A percentile compares a stretch with the other conserved stretches of the same genome.
Evolutionary conservation across 2,888 invertebrate species (phyloP).

Genomic region (Xestia sexstrigata): DNA sequence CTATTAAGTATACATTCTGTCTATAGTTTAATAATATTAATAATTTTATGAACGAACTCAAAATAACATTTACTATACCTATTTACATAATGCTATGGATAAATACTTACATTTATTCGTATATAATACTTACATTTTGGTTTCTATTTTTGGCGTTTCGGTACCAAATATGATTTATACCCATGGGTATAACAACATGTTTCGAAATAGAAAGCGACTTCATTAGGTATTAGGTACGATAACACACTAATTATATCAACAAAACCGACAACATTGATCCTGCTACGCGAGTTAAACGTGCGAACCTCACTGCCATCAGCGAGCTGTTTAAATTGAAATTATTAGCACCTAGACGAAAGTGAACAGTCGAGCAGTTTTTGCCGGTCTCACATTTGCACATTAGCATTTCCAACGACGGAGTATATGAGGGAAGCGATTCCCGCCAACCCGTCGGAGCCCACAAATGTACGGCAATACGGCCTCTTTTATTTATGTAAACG

Average conservation of each 20-base stretch:
- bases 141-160: neutral
- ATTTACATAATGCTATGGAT: neutral
- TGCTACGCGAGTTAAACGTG: conserved; percentile 59
- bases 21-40: neutral
- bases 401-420: conserved; percentile 76
- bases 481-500: conserved; percentile 84
- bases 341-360: conserved; percentile 78
- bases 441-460: conserved; percentile 65
- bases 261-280: conserved; percentile 68
- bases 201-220: neutral
- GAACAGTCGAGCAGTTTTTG: conserved; percentile 79
- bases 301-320: conserved; percentile 60
- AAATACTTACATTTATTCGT: neutral
- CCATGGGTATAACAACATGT: neutral
- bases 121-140: neutral
- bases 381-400: conserved; percentile 79
- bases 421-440: conserved; percentile 62
- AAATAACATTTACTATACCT: neutral
- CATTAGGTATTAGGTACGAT: neutral
- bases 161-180: neutral
- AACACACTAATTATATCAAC: conserved; percentile 65
- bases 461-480: conserved; percentile 78
- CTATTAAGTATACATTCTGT: neutral
- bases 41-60: neutral
- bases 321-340: conserved; percentile 76